Conservation (phyloP, 2,888 invertebrate genomes). For the Anorthoa munda region DNA sequence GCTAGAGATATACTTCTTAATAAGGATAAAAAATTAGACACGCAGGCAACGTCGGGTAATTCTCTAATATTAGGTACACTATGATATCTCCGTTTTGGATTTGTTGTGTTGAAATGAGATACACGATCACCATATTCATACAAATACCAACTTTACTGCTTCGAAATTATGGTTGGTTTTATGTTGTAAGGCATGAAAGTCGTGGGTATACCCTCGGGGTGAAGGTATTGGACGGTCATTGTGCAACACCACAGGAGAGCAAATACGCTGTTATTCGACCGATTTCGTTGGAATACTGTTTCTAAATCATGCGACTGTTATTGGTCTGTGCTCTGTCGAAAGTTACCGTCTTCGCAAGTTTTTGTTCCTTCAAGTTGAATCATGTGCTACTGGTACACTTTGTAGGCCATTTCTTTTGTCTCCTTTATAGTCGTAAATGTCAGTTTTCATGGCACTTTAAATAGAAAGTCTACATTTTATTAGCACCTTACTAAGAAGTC, state of each 20-base stretch:
- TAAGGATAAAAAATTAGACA: slow-evolving; percentile 26
- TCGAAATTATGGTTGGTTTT: slow-evolving; percentile 55
- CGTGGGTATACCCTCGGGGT: slow-evolving; percentile 75
- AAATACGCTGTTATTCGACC: slow-evolving; percentile 66
- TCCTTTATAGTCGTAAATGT: not conserved
- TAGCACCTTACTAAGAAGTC: not conserved
- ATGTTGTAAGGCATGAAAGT: slow-evolving; percentile 57
- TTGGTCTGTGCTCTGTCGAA: slow-evolving; percentile 43
- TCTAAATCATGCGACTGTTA: slow-evolving; percentile 54
- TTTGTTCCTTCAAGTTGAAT: slow-evolving; percentile 38
- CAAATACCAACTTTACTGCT: slow-evolving; percentile 53
- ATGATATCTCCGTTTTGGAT: slow-evolving; percentile 83
- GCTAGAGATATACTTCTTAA: not conserved
- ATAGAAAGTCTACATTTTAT: not conserved
- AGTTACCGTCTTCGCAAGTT: slow-evolving; percentile 42
- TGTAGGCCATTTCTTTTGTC: slow-evolving; percentile 8
- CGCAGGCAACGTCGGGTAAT: slow-evolving; percentile 57
- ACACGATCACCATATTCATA: slow-evolving; percentile 64
- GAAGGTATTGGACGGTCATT: slow-evolving; percentile 68
- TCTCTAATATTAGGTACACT: slow-evolving; percentile 67
- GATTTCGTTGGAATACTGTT: slow-evolving; percentile 66
- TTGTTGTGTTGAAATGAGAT: slow-evolving; percentile 84
- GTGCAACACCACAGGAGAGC: slow-evolving; percentile 69
- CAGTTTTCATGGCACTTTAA: slow-evolving; percentile 2
- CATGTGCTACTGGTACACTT: slow-evolving; percentile 30